Conservation (phyloP, 2,888 invertebrate species). For the Athalia cordata region DNA sequence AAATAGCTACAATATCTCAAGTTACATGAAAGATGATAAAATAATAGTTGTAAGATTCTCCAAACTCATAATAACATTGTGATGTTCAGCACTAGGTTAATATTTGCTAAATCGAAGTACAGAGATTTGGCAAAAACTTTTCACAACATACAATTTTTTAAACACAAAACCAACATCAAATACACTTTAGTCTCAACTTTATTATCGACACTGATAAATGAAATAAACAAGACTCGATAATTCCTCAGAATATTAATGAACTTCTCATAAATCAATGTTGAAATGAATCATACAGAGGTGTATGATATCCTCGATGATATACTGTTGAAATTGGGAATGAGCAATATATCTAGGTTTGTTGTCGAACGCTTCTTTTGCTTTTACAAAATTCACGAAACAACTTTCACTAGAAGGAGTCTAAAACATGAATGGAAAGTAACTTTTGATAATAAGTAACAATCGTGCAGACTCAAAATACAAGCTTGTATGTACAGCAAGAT, state of each 20-base stretch:
- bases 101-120: not conserved
- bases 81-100: not conserved
- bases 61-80: not conserved
- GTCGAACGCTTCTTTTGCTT: not conserved
- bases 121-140: too few species aligned
- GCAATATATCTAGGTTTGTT: not conserved
- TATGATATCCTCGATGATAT: conserved; percentile 6
- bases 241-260: not conserved
- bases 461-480: not conserved
- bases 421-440: not conserved
- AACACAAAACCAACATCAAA: too few species aligned
- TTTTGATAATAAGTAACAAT: not conserved
- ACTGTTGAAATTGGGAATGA: conserved; percentile 3
- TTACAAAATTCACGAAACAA: not conserved
- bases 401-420: not conserved
- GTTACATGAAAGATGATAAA: not conserved
- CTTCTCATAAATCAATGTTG: not conserved
- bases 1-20: not conserved
- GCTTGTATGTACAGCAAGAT: not conserved
- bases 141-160: too few species aligned
- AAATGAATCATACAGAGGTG: not conserved
- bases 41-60: conserved; percentile 1
- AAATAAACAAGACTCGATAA: too few species aligned
- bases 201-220: too few species aligned
- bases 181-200: too few species aligned